A percentile compares a stretch with the other conserved stretches of the same genome.
Evolutionary conservation across 2,797 vertebrate species (phyloP).

Genomic region (Xyrichtys novacula): DNA sequence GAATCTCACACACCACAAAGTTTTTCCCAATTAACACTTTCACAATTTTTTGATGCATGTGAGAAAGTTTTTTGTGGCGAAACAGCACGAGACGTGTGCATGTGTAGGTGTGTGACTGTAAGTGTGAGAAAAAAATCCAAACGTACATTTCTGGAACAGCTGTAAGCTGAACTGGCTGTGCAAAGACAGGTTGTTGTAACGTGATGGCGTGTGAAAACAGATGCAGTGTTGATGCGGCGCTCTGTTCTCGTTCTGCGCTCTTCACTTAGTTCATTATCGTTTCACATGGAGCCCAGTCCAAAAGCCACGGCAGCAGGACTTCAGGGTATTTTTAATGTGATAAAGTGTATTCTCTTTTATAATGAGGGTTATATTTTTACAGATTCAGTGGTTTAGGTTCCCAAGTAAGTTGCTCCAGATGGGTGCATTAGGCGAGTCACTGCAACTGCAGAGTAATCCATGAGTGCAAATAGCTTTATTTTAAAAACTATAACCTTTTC

Average conservation of each 20-base stretch:
- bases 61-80: slow-evolving; percentile 33
- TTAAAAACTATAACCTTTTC: too few relatives aligned
- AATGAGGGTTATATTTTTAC: too few relatives aligned
- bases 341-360: neutral
- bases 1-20: slow-evolving; percentile 6
- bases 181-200: slow-evolving; percentile 23
- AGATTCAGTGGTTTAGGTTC: too few relatives aligned
- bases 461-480: too few relatives aligned
- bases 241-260: slow-evolving; percentile 20
- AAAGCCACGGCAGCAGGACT: neutral
- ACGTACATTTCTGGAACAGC: slow-evolving; percentile 50
- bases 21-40: slow-evolving; percentile 64
- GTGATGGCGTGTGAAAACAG: slow-evolving; percentile 58
- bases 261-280: slow-evolving; percentile 8
- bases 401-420: too few relatives aligned
- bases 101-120: slow-evolving; percentile 27
- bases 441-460: too few relatives aligned
- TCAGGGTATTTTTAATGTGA: neutral
- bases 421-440: too few relatives aligned
- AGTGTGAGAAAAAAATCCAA: slow-evolving; percentile 9
- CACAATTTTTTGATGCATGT: slow-evolving; percentile 11
- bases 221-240: slow-evolving; percentile 43
- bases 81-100: neutral
- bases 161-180: slow-evolving; percentile 29
- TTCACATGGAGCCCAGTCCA: slow-evolving; percentile 10